Evolutionary conservation across 2,888 invertebrate species (phyloP).

Genomic region (Anagyrus pseudococci): DNA sequence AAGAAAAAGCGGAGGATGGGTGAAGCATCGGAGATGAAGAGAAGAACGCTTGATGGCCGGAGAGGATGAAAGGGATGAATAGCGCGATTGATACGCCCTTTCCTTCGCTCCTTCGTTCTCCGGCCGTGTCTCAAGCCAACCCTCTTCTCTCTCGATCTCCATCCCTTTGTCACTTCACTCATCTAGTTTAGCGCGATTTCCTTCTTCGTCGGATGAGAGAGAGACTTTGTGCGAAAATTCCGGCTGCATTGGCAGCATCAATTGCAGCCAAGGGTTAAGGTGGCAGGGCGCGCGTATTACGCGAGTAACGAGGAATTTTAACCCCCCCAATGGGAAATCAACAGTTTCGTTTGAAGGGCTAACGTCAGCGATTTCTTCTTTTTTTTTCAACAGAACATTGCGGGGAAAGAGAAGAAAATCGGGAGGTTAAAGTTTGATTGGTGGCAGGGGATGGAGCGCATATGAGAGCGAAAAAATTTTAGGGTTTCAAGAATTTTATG

Average conservation of each 20-base stretch:
- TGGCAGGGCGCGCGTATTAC: background rate
- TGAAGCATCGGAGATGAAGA: conserved; percentile 35
- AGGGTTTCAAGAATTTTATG: too few species aligned
- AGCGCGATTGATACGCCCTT: conserved; percentile 37
- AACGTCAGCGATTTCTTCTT: conserved; percentile 30
- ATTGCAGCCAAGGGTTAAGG: conserved; percentile 18
- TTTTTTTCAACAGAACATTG: background rate
- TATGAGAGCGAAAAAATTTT: too few species aligned
- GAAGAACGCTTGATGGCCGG: conserved; percentile 36
- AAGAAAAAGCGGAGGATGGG: conserved; percentile 17
- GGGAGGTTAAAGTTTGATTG: too few species aligned
- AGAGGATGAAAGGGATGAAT: conserved; percentile 33
- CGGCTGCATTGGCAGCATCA: conserved; percentile 2
- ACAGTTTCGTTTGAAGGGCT: conserved; percentile 21
- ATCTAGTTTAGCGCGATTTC: conserved; percentile 8
- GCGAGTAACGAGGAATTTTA: conserved; percentile 25
- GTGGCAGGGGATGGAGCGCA: too few species aligned
- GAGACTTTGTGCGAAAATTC: conserved; percentile 15
- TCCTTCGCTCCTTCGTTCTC: too few species aligned
- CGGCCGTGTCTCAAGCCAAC: too few species aligned
- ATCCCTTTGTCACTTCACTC: conserved; percentile 27
- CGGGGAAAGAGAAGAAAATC: background rate
- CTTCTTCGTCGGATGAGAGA: conserved; percentile 7
- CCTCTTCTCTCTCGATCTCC: conserved; percentile 28
- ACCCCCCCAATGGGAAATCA: conserved; percentile 32